Conservation (phyloP, 2,113 vertebrate species). For the Erinaceus europaeus region DNA sequence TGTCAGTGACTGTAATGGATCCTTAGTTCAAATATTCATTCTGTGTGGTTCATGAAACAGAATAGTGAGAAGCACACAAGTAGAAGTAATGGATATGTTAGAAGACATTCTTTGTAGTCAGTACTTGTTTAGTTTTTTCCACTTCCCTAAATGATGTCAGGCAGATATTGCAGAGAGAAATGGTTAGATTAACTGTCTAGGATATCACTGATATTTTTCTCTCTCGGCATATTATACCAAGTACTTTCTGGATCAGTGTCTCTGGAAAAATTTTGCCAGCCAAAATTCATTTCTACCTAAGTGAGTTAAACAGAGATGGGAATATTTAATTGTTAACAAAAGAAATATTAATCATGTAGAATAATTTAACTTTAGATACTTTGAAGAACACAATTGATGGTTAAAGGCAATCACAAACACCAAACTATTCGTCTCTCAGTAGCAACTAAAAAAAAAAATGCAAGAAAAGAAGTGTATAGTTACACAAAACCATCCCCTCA, state of each 20-base stretch:
- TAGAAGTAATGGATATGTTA: not conserved
- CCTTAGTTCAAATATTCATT: not conserved
- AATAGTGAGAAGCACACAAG: not conserved
- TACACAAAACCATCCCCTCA: not conserved
- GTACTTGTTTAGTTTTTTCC: not conserved
- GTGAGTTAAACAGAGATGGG: not conserved
- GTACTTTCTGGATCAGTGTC: not conserved
- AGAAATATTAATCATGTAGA: conserved; percentile 66
- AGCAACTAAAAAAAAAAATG: not conserved
- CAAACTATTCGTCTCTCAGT: not conserved
- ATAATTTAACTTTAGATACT: conserved; percentile 58
- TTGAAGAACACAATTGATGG: conserved; percentile 51
- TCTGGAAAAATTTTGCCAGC: not conserved
- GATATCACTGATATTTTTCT: not conserved
- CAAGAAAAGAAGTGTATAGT: not conserved
- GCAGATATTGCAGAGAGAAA: not conserved
- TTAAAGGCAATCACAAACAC: not conserved
- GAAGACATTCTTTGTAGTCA: not conserved
- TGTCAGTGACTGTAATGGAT: not conserved
- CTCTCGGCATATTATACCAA: not conserved
- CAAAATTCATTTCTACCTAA: not conserved
- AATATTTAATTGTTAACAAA: conserved; percentile 37
- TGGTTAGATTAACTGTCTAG: not conserved
- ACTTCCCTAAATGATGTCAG: not conserved
- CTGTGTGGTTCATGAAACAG: not conserved